These are phyloP conservation scores for Drosophila lacteicornis DNA, from an alignment of 1,140 invertebrate genomes.

Conservation along the genomic window DNA sequence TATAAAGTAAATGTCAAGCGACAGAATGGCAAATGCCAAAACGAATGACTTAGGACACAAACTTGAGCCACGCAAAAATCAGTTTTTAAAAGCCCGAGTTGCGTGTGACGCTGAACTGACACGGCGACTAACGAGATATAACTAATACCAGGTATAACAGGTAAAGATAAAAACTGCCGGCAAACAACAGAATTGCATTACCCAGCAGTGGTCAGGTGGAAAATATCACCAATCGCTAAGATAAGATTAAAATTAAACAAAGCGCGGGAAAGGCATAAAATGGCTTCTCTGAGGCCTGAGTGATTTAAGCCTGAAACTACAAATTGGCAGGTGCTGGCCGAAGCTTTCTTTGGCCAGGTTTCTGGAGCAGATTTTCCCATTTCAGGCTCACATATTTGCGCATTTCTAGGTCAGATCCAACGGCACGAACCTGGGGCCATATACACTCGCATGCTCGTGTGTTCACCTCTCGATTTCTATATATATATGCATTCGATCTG, in stretches of 20 bases:
- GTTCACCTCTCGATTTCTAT: conserved; percentile 28
- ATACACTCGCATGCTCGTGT: conserved; percentile 19
- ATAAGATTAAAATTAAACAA: conserved; percentile 4
- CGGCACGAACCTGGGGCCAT: conserved; percentile 62
- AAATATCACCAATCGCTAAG: conserved; percentile 7
- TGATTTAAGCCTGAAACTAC: conserved; percentile 10
- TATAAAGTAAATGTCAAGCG: conserved; percentile 62
- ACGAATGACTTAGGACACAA: conserved; percentile 82
- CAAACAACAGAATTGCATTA: conserved; percentile 35
- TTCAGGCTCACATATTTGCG: conserved; percentile 51
- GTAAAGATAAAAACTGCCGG: conserved; percentile 9
- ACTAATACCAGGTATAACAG: conserved; percentile 3
- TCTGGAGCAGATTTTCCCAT: conserved; percentile 57
- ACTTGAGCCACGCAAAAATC: conserved; percentile 44
- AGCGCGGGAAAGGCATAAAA: background rate
- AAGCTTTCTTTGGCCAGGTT: conserved; percentile 46
- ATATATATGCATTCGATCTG: conserved; percentile 39
- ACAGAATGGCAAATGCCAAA: conserved; percentile 69
- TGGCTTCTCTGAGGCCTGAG: background rate
- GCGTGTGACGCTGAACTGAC: conserved; percentile 26
- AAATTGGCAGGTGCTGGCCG: conserved; percentile 22
- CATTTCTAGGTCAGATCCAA: conserved; percentile 66
- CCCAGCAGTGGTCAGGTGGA: conserved; percentile 5
- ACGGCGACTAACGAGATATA: conserved; percentile 6
- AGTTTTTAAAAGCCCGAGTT: conserved; percentile 21